Conservation (phyloP, 2,113 vertebrate species). For the Hippocampus mohnikei region DNA sequence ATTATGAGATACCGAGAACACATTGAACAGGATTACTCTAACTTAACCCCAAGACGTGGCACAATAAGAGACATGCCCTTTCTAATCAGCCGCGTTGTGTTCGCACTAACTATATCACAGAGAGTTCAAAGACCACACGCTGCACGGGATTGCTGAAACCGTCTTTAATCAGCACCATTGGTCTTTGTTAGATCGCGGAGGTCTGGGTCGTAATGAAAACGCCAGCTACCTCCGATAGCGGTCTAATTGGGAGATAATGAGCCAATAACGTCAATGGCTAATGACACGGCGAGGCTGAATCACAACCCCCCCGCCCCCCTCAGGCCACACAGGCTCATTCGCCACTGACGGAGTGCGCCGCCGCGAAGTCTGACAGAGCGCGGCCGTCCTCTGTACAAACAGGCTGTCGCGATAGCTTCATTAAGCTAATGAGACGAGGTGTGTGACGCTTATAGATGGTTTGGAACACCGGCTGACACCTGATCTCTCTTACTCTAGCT, state of each 20-base stretch:
- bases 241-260: slow-evolving; percentile 74
- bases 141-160: slow-evolving; percentile 66
- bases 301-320: slow-evolving; percentile 49
- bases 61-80: slow-evolving; percentile 68
- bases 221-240: slow-evolving; percentile 68
- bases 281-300: slow-evolving; percentile 68
- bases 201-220: slow-evolving; percentile 67
- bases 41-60: slow-evolving; percentile 65
- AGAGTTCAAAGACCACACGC: slow-evolving; percentile 67
- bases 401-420: slow-evolving; percentile 63
- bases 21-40: slow-evolving; percentile 65
- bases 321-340: slow-evolving; percentile 67
- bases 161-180: slow-evolving; percentile 68
- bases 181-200: slow-evolving; percentile 66
- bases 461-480: slow-evolving; percentile 29
- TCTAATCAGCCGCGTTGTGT: slow-evolving; percentile 69
- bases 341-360: slow-evolving; percentile 60
- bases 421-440: slow-evolving; percentile 61
- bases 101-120: slow-evolving; percentile 64
- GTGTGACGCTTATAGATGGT: slow-evolving; percentile 49
- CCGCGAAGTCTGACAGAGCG: slow-evolving; percentile 55
- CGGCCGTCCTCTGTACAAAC: slow-evolving; percentile 56
- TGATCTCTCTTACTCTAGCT: slow-evolving; percentile 22
- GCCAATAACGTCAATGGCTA: slow-evolving; percentile 74
- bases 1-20: slow-evolving; percentile 44